These are phyloP conservation scores for Phaonia tiefii DNA, from an alignment of 2,888 invertebrate genomes.

Conservation along the genomic window DNA sequence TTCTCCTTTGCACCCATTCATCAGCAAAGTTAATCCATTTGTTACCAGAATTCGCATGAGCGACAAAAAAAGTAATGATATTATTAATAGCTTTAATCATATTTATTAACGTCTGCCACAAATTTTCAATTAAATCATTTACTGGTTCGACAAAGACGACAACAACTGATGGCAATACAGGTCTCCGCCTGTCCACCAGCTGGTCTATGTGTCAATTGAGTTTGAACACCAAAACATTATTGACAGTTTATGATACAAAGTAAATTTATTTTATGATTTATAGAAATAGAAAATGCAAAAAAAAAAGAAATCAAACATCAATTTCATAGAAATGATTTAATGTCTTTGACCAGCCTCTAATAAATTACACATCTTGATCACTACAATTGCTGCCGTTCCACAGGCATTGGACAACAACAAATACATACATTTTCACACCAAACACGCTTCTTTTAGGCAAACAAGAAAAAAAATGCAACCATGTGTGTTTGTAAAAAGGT, in stretches of 20 bases:
- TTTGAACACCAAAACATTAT: constrained; percentile 14
- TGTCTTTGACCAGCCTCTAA: constrained; percentile 34
- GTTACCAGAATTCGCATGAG: constrained; percentile 30
- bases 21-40: constrained; percentile 19
- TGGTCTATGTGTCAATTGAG: constrained; percentile 1
- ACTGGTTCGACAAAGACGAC: constrained; percentile 30
- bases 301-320: constrained; percentile 52
- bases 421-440: constrained; percentile 46
- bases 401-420: neutral
- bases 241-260: constrained; percentile 40
- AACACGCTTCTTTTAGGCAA: neutral
- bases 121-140: constrained; percentile 66
- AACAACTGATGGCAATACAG: constrained; percentile 6
- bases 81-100: constrained; percentile 63
- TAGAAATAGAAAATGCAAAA: constrained; percentile 13
- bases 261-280: constrained; percentile 48
- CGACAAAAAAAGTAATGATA: too few species aligned
- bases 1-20: too few species aligned
- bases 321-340: constrained; percentile 53
- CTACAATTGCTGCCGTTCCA: neutral
- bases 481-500: constrained; percentile 3
- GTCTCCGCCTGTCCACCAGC: neutral
- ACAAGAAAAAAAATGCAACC: constrained; percentile 36
- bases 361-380: constrained; percentile 6
- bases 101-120: constrained; percentile 66